phyloP scores from a whole-genome alignment of 2,888 invertebrate species.

The Eledona agricola region DNA sequence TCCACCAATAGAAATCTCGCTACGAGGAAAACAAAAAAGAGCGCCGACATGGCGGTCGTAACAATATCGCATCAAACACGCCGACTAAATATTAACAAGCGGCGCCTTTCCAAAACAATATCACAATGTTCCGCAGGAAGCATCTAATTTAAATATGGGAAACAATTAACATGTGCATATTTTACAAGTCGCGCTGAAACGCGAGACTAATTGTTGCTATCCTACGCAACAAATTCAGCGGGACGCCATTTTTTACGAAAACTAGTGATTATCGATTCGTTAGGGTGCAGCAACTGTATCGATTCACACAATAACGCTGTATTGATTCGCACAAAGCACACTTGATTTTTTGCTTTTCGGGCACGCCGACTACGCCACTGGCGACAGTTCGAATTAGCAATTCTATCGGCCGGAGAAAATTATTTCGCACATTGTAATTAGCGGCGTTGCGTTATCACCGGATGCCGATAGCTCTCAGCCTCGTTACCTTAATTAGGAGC shows the following conservation, averaged over 20 bases:
- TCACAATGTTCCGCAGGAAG: slow-evolving; percentile 34
- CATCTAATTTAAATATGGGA: slow-evolving; percentile 35
- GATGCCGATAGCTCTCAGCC: slow-evolving; percentile 10
- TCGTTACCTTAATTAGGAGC: slow-evolving; percentile 16
- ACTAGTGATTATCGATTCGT: no score
- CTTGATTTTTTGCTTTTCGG: no score
- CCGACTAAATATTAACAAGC: slow-evolving; percentile 19
- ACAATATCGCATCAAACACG: slow-evolving; percentile 2
- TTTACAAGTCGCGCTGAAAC: slow-evolving; percentile 22
- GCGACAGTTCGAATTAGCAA: no score
- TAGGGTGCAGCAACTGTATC: no score
- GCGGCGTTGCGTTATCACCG: background rate
- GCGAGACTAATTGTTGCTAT: slow-evolving; percentile 15
- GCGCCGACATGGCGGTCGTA: slow-evolving; percentile 1
- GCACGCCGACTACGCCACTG: no score
- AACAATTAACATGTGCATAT: slow-evolving; percentile 35
- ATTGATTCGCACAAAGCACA: no score
- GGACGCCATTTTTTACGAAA: no score
- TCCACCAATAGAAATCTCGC: background rate
- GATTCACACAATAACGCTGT: no score
- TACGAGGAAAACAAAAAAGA: background rate
- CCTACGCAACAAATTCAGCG: no score
- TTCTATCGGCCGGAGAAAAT: no score
- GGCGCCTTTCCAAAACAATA: slow-evolving; percentile 29
- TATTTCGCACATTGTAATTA: slow-evolving; percentile 7